These are phyloP conservation scores for Anoura caudifer DNA, from an alignment of 2,113 vertebrate genomes.

Conservation along the genomic window DNA sequence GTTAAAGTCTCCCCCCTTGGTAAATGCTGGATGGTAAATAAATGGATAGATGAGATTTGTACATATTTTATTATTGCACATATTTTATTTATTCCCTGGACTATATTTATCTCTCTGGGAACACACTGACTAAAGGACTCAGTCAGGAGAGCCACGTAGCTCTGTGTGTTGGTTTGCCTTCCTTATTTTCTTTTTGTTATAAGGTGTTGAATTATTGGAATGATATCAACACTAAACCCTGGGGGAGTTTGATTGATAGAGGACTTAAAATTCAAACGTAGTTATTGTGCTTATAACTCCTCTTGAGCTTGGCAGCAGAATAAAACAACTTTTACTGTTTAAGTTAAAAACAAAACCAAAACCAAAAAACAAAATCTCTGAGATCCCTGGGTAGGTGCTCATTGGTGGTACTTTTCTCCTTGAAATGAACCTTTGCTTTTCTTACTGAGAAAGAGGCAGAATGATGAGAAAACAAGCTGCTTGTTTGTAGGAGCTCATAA, in stretches of 20 bases:
- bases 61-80: background rate
- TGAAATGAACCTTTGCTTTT: background rate
- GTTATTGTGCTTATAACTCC: constrained; percentile 43
- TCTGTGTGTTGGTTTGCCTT: background rate
- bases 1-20: background rate
- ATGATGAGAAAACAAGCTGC: background rate
- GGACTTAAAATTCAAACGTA: constrained; percentile 34
- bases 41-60: background rate
- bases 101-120: background rate
- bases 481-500: background rate
- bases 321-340: background rate
- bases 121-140: background rate
- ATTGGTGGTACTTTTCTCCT: background rate
- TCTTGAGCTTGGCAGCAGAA: constrained; percentile 18
- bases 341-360: background rate
- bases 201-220: constrained; percentile 36
- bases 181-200: constrained; percentile 31
- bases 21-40: background rate
- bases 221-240: background rate
- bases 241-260: constrained; percentile 42
- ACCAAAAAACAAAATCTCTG: background rate
- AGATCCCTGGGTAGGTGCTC: background rate
- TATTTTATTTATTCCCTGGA: background rate
- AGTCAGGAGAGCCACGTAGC: background rate
- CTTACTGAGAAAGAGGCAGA: background rate